Conservation (phyloP, 2,113 vertebrate genomes). For the Eclectus roratus region DNA sequence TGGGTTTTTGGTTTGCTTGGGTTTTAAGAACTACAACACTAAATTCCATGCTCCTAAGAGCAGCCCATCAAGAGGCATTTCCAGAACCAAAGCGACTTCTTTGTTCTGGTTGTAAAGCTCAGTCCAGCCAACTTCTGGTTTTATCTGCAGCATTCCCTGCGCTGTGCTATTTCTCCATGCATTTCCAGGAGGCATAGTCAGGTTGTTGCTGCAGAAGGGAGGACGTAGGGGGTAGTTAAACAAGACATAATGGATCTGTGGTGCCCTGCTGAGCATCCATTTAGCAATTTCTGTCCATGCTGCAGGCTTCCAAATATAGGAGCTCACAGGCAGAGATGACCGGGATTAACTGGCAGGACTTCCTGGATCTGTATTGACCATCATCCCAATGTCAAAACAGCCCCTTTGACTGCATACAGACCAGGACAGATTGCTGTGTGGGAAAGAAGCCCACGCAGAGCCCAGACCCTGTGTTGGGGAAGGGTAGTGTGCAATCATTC, state of each 20-base stretch:
- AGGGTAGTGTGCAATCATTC: neutral
- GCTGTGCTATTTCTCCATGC: neutral
- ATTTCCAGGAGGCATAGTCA: neutral
- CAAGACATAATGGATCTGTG: neutral
- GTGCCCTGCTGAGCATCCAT: neutral
- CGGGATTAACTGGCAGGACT: constrained; percentile 14
- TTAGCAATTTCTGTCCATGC: neutral
- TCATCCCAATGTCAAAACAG: neutral
- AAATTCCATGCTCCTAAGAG: neutral
- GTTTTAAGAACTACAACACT: neutral
- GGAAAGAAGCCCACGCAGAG: neutral
- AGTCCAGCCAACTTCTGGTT: neutral
- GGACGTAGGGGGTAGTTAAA: neutral
- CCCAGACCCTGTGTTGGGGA: rapidly evolving
- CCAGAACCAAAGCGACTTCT: neutral
- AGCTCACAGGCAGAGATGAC: neutral
- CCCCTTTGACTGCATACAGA: neutral
- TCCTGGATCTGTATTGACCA: neutral
- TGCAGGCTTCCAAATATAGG: constrained; percentile 11
- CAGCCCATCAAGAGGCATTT: neutral
- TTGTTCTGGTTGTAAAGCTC: neutral
- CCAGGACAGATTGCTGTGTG: neutral
- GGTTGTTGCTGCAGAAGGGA: constrained; percentile 12
- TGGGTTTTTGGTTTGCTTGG: neutral
- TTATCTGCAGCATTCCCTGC: neutral